Conservation (phyloP, 1,140 invertebrate species). For the Papilio polytes region DNA sequence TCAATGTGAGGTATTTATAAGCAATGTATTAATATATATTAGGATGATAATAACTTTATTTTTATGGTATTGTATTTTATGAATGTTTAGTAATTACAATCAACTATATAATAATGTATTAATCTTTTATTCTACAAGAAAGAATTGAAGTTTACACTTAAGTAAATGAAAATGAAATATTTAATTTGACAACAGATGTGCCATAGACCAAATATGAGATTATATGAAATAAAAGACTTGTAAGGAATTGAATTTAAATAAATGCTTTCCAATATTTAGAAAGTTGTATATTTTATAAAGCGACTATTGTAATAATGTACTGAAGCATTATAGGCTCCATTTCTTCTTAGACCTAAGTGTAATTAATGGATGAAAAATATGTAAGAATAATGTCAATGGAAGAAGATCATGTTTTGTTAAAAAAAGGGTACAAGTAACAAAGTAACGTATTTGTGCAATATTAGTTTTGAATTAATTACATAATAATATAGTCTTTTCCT, state of each 20-base stretch:
- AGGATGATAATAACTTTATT: slow-evolving; percentile 3
- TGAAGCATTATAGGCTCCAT: background rate
- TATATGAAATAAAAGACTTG: background rate
- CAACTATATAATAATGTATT: background rate
- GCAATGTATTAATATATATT: background rate
- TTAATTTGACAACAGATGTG: background rate
- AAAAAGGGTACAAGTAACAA: background rate
- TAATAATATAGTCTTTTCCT: background rate
- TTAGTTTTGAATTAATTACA: background rate
- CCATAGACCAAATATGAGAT: background rate
- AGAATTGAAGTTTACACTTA: background rate
- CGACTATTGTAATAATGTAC: background rate
- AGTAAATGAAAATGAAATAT: background rate
- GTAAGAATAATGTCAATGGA: background rate
- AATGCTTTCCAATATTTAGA: background rate
- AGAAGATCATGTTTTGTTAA: background rate
- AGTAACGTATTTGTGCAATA: background rate
- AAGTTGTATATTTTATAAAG: slow-evolving; percentile 5
- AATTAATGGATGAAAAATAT: background rate
- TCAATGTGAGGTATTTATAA: background rate
- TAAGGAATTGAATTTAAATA: slow-evolving; percentile 9
- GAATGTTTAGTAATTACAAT: background rate
- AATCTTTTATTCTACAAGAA: background rate
- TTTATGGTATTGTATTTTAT: slow-evolving; percentile 22
- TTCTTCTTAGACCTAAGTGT: background rate